phyloP scores from a whole-genome alignment of 2,113 vertebrate species.

The Phalacrocorax carbo region DNA sequence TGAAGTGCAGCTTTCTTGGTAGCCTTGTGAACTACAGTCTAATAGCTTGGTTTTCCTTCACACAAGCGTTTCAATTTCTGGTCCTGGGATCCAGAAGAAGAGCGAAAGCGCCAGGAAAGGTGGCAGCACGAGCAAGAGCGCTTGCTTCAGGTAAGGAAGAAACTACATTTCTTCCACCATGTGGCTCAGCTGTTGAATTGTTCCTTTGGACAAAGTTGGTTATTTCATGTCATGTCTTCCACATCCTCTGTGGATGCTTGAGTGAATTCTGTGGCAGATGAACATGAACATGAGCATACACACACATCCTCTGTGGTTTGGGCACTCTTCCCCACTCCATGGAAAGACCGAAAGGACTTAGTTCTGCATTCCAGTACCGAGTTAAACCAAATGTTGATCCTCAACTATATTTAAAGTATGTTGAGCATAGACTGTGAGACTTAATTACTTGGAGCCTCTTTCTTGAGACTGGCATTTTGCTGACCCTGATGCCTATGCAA shows the following conservation, averaged over 20 bases:
- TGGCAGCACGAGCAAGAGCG: slow-evolving; percentile 98
- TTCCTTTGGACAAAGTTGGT: background rate
- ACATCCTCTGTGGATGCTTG: background rate
- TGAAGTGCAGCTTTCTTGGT: background rate
- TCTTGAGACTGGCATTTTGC: background rate
- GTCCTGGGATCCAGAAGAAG: slow-evolving; percentile 97
- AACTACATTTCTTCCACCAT: background rate
- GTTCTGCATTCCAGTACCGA: background rate
- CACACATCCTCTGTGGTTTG: background rate
- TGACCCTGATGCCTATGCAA: background rate
- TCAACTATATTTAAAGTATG: background rate
- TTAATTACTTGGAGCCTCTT: background rate
- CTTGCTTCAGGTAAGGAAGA: slow-evolving; percentile 87
- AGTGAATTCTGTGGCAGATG: background rate
- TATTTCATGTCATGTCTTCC: background rate
- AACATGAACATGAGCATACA: background rate
- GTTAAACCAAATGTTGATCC: background rate
- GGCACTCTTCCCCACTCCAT: background rate
- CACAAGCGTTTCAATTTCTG: slow-evolving; percentile 84
- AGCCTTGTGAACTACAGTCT: background rate
- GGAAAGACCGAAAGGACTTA: background rate
- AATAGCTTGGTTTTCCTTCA: slow-evolving; percentile 56
- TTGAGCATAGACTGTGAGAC: background rate
- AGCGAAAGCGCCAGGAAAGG: slow-evolving; percentile 91
- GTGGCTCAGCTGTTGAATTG: background rate